Base-by-base conservation (phyloP, 2,888 invertebrate species). In the Netelia virgata region DNA sequence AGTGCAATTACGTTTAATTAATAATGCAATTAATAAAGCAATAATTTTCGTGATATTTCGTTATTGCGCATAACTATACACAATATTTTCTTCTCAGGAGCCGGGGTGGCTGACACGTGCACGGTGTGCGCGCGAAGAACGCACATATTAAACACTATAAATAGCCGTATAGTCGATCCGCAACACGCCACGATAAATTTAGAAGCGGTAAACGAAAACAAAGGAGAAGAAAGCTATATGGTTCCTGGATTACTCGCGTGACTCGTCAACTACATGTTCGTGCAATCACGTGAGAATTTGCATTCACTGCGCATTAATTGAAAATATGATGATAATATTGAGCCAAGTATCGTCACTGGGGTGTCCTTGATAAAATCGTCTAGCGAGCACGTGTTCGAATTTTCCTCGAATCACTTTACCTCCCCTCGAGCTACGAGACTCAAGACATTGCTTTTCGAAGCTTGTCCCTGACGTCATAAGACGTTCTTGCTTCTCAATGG, bases 151-250 rank as follows among this genome's bases (percentile, higher is more conserved):
- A 50, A 64, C 14, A 63, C 63, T 88, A 88, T 86, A 86, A 89
- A 89, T 89, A 89, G 85, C 79, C 64, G 77, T 85, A 89, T 87
- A 82, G 74, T 64, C 76, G 85, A 86, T 84, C 75, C 80, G 85
- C 85, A 88, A 84, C 84, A 82, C 80, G 47, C 53, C 69, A 16
- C 69, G 84, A 59, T 85, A 81, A 83, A 84, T 82, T 86, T 84
- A 84, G 78, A 76, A 61, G 10, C 73, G 50, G 79, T 82, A 74
- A 77, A 82, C 68, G 82, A 83, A 83, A 83, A 85, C 86, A 82
- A 85, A 85, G 85, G 55, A 79, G 70, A 79, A 83, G 59, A 74
- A 59, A 50, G 57, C 72, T 82, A 70, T 84, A 78, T 75, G 82
- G 78, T 82, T 82, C 84, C 77, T 82, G 70, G 74, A 82, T 82